Percentiles rank a stretch among this genome's conserved stretches.
These are phyloP conservation scores for Helicoverpa zea DNA, from an alignment of 1,140 invertebrate species.

Conservation along the genomic window DNA sequence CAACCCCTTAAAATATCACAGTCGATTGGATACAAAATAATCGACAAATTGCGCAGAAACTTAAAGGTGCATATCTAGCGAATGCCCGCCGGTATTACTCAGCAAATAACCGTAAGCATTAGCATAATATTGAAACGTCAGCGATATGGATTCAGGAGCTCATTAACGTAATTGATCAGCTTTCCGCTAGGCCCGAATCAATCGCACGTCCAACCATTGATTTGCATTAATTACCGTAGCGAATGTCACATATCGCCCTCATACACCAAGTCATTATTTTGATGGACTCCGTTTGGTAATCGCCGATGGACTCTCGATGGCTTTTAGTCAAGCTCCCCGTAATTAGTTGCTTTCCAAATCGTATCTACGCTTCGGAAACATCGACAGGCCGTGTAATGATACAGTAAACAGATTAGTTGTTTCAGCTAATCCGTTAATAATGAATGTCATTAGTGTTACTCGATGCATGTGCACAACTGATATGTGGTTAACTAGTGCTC, in stretches of 20 bases:
- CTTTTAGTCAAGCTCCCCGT: conserved; percentile 28
- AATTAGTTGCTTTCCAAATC: conserved; percentile 19
- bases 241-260: conserved; percentile 80
- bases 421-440: conserved; percentile 38
- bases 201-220: conserved; percentile 83
- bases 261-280: conserved; percentile 82
- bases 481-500: neutral
- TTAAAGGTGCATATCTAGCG: conserved; percentile 57
- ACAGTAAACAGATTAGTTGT: conserved; percentile 23
- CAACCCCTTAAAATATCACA: conserved; percentile 51
- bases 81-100: conserved; percentile 59
- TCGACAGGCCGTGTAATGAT: conserved; percentile 12
- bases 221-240: conserved; percentile 84
- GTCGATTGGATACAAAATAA: conserved; percentile 56
- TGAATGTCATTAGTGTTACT: conserved; percentile 39
- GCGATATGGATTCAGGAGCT: conserved; percentile 80
- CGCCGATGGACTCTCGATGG: conserved; percentile 19
- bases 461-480: conserved; percentile 37
- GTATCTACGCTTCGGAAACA: conserved; percentile 14
- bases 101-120: conserved; percentile 79
- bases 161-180: conserved; percentile 86
- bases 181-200: conserved; percentile 83
- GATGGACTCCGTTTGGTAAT: conserved; percentile 73
- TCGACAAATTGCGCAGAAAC: conserved; percentile 60
- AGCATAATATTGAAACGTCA: conserved; percentile 83